Base-by-base conservation (phyloP, 2,797 vertebrate genomes). In the Poeciliopsis infans region DNA sequence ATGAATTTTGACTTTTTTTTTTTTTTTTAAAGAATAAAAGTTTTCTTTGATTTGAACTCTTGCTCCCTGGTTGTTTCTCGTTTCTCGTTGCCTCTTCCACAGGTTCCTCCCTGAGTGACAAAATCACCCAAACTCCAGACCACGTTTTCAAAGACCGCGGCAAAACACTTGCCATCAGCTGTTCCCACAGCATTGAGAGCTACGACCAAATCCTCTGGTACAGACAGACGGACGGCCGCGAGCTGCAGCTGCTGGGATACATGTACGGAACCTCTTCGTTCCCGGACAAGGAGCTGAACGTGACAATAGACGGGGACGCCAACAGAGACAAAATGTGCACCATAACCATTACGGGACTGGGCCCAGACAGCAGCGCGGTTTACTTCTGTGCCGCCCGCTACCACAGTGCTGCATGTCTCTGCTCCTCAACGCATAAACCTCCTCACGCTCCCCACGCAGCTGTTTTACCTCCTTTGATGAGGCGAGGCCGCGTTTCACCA, bases 361-460 rank as follows among this genome's bases (percentile, higher is more conserved):
- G 4, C 1, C 0, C 33, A 74, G 71, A 43, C 69, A 88, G 86
- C 79, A 93, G 80, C 76, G 89, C 85, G 0, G 51, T 94, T 0
- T 95, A 94, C 78, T 94, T 88, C 82, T 94, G 92, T 88, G 94
- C 90, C n/a, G 91, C 87, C 55, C 80, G 70, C 2, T n/a, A 41
- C 13, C 91, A 94, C 93, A 87, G 86, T 88, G 78, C 0, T 31
- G 10, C 13, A 78, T 0, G 20, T 78, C 55, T 15, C 72, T 78
- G 66, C 28, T 59, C 6, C 47, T 79, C 80, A 71, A 4, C 41
- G 86, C 89, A 91, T 88, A 89, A 93, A 92, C 83, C 10, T 68
- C 36, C 39, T 78, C 0, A 46, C 20, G 70, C 1, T 51, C 16
- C 8, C 8, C 10, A 0, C 64, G 39, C 75, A 81, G 45, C 82